Evolutionary conservation across 2,113 vertebrate genomes (phyloP), one percentile per base, ranked within the genome.

Genomic region (Centropus unirufus): DNA sequence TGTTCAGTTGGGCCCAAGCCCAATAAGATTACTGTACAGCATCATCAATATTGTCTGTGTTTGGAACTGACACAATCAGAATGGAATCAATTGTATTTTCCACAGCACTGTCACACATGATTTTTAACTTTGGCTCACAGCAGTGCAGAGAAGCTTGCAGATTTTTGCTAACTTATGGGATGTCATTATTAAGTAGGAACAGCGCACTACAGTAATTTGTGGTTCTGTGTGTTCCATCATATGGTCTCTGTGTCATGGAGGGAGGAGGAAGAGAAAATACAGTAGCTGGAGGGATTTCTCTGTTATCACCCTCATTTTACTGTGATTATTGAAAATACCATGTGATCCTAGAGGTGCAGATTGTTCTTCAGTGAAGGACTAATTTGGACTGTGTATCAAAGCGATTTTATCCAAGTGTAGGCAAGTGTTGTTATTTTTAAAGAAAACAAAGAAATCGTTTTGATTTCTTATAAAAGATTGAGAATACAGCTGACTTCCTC

Each of bases 41-140:
- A 98, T 97, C 98, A 97, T 98, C 98, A 98, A 98, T 97, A 98
- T 97, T 98, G 98, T 93, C 97, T 98, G 96, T 97, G 93, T 97
- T 98, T 98, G 97, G 97, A 98, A 97, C 97, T 98, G 97, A 98
- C 97, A 98, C 97, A 97, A 97, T 98, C 97, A 98, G 97, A 93
- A 86, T 97, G 97, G 96, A 97, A 97, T 98, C 97, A 98, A 98
- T 98, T 96, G 98, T 97, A 96, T 97, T 98, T 98, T 98, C 97
- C 96, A 97, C 95, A 96, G 97, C 95, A 97, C 95, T 98, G 98
- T 98, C 98, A 98, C 96, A 98, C 98, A 97, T 96, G 95, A 98
- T 98, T 98, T 98, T 98, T 97, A 97, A 96, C 97, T 97, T 97
- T 97, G 96, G 94, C 97, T 98, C 96, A 97, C 89, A 97, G 95